Evolutionary conservation across 1,140 invertebrate genomes (phyloP), one percentile per base, ranked within the genome.

Genomic region (Saxidomus purpurata): DNA sequence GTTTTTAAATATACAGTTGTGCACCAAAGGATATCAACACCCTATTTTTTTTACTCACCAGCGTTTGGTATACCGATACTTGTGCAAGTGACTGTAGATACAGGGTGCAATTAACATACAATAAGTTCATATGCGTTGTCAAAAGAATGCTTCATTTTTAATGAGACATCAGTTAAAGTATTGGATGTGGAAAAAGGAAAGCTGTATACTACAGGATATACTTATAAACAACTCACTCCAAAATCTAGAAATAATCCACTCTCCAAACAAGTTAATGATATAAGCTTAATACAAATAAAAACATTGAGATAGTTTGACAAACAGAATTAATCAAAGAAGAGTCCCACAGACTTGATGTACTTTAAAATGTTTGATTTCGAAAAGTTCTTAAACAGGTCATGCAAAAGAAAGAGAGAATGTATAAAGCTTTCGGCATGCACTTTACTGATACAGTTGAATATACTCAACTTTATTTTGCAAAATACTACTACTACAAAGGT

Each of bases 81-180:
- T 71, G 67, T 71, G 67, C 25, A 71, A 31, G 67, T 71, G 67
- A 71, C 67, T 71, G 67, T 38, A 38, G 67, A 71, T 71, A 71
- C 34, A 71, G 34, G 2, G 67, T 71, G 34, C 19, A 71, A 15
- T 71, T 19, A 38, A 71, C 43, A 43, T 43, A 43, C 43, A 43
- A n/a, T n/a, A n/a, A n/a, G n/a, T n/a, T n/a, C n/a, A n/a, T n/a
- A n/a, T n/a, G n/a, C n/a, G n/a, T n/a, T n/a, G n/a, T n/a, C n/a
- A n/a, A n/a, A n/a, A n/a, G n/a, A n/a, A n/a, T n/a, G n/a, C n/a
- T n/a, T n/a, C n/a, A n/a, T n/a, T n/a, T n/a, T n/a, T n/a, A n/a
- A n/a, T n/a, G n/a, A n/a, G n/a, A n/a, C n/a, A n/a, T n/a, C n/a
- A n/a, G n/a, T n/a, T n/a, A n/a, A n/a, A n/a, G n/a, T n/a, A n/a